Percentiles rank a stretch among this genome's conserved stretches.
Evolutionary conservation across 2,888 invertebrate species (phyloP).

Genomic region (Agrilus cyanescens): DNA sequence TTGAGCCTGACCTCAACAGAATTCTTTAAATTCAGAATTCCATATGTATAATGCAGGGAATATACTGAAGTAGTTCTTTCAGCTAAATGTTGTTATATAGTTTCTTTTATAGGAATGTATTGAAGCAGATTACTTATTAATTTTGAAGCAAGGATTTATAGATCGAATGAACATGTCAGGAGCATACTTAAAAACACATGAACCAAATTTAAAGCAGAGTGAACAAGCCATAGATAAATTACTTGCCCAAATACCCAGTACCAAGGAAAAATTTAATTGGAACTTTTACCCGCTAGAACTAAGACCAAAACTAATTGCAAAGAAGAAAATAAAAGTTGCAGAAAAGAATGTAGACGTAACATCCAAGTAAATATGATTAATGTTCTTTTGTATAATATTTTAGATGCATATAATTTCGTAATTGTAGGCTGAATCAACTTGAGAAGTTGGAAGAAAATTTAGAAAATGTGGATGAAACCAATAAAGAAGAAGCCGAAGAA

Average conservation of each 20-base stretch:
- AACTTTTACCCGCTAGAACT: constrained; percentile 51
- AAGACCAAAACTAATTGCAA: constrained; percentile 39
- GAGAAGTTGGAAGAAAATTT: constrained; percentile 54
- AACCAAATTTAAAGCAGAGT: constrained; percentile 36
- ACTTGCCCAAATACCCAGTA: constrained; percentile 37
- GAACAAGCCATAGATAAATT: constrained; percentile 48
- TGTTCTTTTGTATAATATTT: constrained; percentile 2
- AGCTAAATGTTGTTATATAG: constrained; percentile 5
- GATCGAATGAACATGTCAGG: constrained; percentile 60
- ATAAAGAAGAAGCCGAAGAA: constrained; percentile 38
- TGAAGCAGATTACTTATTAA: constrained; percentile 56
- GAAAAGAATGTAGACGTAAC: constrained; percentile 23
- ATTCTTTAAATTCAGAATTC: too few species aligned
- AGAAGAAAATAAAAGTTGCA: constrained; percentile 22
- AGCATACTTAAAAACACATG: constrained; percentile 43
- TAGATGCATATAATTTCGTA: constrained; percentile 9
- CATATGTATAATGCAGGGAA: too few species aligned
- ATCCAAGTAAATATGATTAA: constrained; percentile 17
- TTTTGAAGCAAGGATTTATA: constrained; percentile 60
- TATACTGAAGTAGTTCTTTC: not conserved
- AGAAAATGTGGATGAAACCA: constrained; percentile 33
- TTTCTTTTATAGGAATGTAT: constrained; percentile 22
- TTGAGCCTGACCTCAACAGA: too few species aligned
- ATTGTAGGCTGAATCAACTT: constrained; percentile 34
- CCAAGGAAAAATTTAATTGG: constrained; percentile 44